Conservation (phyloP, 2,113 vertebrate genomes). For the Ctenodactylus gundi region DNA sequence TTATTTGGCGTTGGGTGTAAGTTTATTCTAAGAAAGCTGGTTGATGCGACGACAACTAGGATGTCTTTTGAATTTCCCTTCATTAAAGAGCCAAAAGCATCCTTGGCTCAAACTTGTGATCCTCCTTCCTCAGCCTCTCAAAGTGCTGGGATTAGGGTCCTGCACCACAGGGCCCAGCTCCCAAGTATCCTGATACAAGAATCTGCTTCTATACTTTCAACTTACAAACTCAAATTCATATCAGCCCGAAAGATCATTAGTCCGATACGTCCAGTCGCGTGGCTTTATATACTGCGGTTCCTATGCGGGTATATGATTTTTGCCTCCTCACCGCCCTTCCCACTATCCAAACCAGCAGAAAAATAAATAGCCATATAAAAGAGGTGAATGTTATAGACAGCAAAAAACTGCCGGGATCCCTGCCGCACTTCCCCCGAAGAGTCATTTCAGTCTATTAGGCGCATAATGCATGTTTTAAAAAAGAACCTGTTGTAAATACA, state of each 20-base stretch:
- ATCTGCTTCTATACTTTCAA: not conserved
- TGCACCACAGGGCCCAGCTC: no score
- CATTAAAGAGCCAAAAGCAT: not conserved
- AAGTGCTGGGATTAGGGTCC: no score
- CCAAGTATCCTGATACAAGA: not conserved
- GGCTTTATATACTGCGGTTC: constrained; percentile 41
- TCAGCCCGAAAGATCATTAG: constrained; percentile 51
- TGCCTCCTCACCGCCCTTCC: constrained; percentile 30
- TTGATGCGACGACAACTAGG: no score
- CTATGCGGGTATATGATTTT: constrained; percentile 22
- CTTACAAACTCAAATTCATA: constrained; percentile 55
- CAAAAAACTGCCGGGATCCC: constrained; percentile 49
- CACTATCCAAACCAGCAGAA: constrained; percentile 66
- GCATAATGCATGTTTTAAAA: constrained; percentile 78
- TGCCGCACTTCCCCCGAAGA: constrained; percentile 72
- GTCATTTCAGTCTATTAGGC: constrained; percentile 77
- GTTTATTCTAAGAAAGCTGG: no score
- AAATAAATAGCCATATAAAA: constrained; percentile 80
- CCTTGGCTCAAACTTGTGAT: no score
- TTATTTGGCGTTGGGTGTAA: no score
- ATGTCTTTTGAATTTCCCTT: not conserved
- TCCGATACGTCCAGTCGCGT: not conserved
- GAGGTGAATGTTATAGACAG: constrained; percentile 74
- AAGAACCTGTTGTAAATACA: constrained; percentile 75
- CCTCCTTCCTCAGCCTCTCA: no score